Evolutionary conservation across 2,888 invertebrate genomes (phyloP), one percentile per base, ranked within the genome.

Genomic region (Clepsis dumicolana): DNA sequence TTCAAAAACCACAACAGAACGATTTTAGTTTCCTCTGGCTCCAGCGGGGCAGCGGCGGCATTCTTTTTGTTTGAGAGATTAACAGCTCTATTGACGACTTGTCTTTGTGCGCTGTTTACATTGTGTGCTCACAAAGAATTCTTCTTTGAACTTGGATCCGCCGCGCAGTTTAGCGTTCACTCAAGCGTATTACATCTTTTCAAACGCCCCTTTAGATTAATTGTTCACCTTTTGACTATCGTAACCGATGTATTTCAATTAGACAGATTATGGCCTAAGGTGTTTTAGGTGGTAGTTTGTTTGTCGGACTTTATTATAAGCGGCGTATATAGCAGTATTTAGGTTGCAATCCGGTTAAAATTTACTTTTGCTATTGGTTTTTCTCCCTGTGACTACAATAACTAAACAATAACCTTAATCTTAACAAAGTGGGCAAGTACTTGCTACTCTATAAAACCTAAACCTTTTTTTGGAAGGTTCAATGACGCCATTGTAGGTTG

Each of bases 31-130:
- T 21, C 16, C 41, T 44, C 18, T 59, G 25, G 41, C 16, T 38
- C 44, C 25, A 10, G 52, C 25, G 35, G 27, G 27, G 18, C 53
- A 25, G 25, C 53, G 14, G 1, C 32, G 3, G 24, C 38, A 44
- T 44, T 44, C 52, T 18, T 48, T 54, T 32, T 64, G 48, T 56
- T n/a, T 1, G 32, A 14, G 44, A 60, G 60, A 48, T 50, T 50
- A 64, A 48, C 54, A 54, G 27, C 29, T 59, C 52, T 38, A 65
- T 65, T 65, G 65, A 65, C 44, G 59, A 29, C 38, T 56, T 24
- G 16, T 59, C 38, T 65, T 59, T 65, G 65, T 65, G 27, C 5
- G 24, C n/a, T 57, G 24, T 41, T 41, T 60, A 44, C 59, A 18
- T 1, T 12, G 7, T n/a, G 27, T 18, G 16, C 48, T 27, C 48